Base-by-base conservation (phyloP, 2,113 vertebrate species). In the Orthonyx spaldingii region DNA sequence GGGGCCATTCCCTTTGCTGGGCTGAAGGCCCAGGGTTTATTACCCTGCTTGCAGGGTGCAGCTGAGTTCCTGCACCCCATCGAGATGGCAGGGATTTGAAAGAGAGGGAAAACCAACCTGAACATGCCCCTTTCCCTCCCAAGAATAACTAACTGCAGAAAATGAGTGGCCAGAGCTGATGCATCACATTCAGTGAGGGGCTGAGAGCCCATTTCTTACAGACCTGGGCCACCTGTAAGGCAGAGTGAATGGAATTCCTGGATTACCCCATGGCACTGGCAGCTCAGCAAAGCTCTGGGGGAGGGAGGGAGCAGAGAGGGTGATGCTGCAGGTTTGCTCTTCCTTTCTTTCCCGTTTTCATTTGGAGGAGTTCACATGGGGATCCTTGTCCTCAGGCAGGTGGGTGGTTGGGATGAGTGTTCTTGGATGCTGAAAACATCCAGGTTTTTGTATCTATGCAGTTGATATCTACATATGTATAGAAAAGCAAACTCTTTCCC, bases 401-500 rank as follows among this genome's bases (percentile, higher is more conserved):
- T 4, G 7, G 30, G 63, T 2, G 3, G 46, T 22, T 77, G 63
- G 60, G 50, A 70, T n/a, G n/a, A 65, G 30, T 3, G 4, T 80
- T 23, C 47, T 28, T 55, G 30, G 56, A 42, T 42, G 57, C 61
- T 93, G 61, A n/a, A 50, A 75, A 72, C 37, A 92, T 60, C 64
- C 78, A 71, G 26, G 44, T 59, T 71, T 83, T 52, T 47, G 21
- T 42, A 20, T 60, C 57, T 37, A 0, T 53, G 19, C 11, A 3
- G 18, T 5, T 47, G 66, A 4, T 64, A 52, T 83, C 32, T 79
- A 30, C 57, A 37, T 78, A 94, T 55, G 55, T 42, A 55, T 44
- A 28, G 76, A 94, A 95, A 97, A 95, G 80, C 90, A 91, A 94
- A 82, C 42, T 87, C 83, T 70, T 95, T 63, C 94, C 32, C 95